Base-by-base conservation (phyloP, 2,797 vertebrate genomes). In the Sorex maritimensis region DNA sequence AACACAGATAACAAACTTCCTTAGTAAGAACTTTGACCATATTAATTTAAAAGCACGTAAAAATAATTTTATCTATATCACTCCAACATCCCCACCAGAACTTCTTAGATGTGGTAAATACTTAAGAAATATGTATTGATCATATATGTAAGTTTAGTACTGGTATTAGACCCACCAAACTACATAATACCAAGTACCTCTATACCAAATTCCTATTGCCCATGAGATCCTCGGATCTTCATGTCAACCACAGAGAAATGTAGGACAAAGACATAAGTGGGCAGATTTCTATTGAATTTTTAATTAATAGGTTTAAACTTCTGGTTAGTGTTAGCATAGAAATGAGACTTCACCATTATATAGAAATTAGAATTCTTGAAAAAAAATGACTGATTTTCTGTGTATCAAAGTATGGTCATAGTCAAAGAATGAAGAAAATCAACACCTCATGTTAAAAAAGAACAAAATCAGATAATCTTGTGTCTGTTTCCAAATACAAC, bases 101-200 rank as follows among this genome's bases (percentile, higher is more conserved):
- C 9, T 24, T 21, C 6, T 61, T 26, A 52, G 2, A 6, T 0
- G 3, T 34, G 1, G 2, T 23, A 81, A 17, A 7, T 41, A 4
- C 15, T 79, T 13, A 41, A 24, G 52, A 79, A 69, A 38, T 55
- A 61, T 58, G 5, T 11, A 28, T 30, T 23, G 55, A n/a, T 6
- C 4, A 14, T 0, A 1, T 61, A 28, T 5, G 17, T 19, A 38
- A 1, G 9, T 34, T 52, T 46, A 15, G 24, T 44, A 5, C 5
- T 55, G 7, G 24, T 23, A 6, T 6, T 7, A n/a, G 13, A 52
- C 13, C 5, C 74, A 58, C 12, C 2, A 2, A 3, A 89, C 0
- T 2, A 7, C 5, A 9, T 26, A 30, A 24, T 24, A 30, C 15
- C 4, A 5, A 58, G 9, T 28, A 46, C 1, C 14, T 30, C 46